Evolutionary conservation across 2,797 vertebrate genomes (phyloP).

Genomic region (Eremophila alpestris): DNA sequence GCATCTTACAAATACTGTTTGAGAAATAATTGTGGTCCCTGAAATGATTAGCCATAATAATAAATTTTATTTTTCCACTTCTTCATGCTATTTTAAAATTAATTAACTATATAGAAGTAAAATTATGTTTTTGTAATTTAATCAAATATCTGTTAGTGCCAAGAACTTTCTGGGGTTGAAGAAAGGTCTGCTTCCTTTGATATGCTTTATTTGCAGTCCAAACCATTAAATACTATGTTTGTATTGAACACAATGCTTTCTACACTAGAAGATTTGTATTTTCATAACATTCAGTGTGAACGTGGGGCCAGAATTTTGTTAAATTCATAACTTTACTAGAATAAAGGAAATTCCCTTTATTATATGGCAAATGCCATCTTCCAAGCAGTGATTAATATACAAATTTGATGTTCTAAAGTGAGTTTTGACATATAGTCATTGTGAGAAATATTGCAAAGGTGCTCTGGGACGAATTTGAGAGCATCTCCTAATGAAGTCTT

Average conservation of each 20-base stretch:
- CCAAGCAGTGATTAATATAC: not conserved
- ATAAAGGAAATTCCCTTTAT: not conserved
- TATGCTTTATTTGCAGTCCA: not conserved
- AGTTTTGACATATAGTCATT: not conserved
- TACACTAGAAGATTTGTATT: not conserved
- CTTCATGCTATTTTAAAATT: slow-evolving; percentile 20
- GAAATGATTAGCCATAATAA: slow-evolving; percentile 15
- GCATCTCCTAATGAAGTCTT: not conserved
- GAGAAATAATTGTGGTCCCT: slow-evolving; percentile 20
- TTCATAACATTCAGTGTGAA: not conserved
- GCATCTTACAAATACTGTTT: slow-evolving; percentile 15
- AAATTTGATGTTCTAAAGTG: not conserved
- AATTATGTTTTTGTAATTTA: not conserved
- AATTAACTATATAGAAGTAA: slow-evolving; percentile 8
- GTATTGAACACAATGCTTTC: not conserved
- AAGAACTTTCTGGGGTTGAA: not conserved
- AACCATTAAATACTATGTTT: not conserved
- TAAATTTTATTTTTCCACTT: not conserved
- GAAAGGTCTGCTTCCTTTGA: not conserved
- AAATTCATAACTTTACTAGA: not conserved
- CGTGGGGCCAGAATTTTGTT: not conserved
- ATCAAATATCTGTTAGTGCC: not conserved
- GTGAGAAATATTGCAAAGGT: not conserved
- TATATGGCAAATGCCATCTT: not conserved
- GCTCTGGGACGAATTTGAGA: not conserved